Percentiles rank a stretch among this genome's conserved stretches.
These are phyloP conservation scores for Helleia helle DNA, from an alignment of 2,888 invertebrate species.

Conservation along the genomic window DNA sequence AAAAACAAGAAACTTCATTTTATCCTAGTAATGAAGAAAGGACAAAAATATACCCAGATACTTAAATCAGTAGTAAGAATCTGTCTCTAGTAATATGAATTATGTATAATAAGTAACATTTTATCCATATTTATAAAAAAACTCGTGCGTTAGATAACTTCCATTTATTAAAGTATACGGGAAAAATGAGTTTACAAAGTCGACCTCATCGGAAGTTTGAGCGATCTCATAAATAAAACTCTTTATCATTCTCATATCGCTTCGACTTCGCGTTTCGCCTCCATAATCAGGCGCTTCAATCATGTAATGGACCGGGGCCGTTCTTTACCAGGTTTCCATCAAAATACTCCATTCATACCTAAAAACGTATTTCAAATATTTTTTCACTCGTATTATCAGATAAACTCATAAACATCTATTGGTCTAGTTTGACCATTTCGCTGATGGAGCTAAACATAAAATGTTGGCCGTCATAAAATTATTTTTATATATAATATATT, in stretches of 20 bases:
- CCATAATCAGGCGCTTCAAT: conserved; percentile 25
- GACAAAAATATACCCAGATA: no score
- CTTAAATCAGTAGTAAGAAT: no score
- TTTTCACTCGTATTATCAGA: conserved; percentile 21
- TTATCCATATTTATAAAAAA: conserved; percentile 1
- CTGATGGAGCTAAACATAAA: conserved; percentile 9
- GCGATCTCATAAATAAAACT: conserved; percentile 15
- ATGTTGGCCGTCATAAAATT: no score
- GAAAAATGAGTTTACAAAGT: conserved; percentile 8
- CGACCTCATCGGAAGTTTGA: conserved; percentile 5
- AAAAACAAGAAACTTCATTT: no score
- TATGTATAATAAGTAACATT: neutral
- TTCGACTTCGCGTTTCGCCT: conserved; percentile 15
- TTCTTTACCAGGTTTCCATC: conserved; percentile 24
- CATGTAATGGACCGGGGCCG: conserved; percentile 32
- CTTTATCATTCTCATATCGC: conserved; percentile 12
- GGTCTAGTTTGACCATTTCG: conserved; percentile 12
- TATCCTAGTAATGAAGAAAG: no score
- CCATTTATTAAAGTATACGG: conserved; percentile 1
- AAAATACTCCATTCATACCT: conserved; percentile 25
- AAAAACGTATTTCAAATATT: conserved; percentile 24
- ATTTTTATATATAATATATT: no score
- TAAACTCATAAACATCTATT: conserved; percentile 16
- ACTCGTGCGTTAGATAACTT: neutral
- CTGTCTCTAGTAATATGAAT: no score